Percentiles rank a stretch among this genome's conserved stretches.
Conservation (phyloP, 2,888 invertebrate species). For the Sesamia inferens region DNA sequence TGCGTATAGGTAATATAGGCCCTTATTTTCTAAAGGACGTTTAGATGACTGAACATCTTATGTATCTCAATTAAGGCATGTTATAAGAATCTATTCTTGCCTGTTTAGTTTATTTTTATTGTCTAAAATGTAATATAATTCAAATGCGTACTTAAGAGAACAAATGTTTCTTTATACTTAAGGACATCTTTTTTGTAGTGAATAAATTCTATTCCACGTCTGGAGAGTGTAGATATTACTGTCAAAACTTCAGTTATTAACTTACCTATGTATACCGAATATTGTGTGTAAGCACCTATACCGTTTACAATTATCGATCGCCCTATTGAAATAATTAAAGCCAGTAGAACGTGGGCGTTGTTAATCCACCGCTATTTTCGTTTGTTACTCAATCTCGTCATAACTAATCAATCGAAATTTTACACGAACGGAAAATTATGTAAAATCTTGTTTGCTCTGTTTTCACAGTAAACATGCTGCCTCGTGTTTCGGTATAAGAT, state of each 20-base stretch:
- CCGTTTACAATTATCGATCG: conserved; percentile 68
- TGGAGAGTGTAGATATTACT: conserved; percentile 64
- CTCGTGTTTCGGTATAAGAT: conserved; percentile 36
- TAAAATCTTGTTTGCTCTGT: neutral
- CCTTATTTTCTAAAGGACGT: neutral
- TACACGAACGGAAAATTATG: conserved; percentile 26
- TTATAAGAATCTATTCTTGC: neutral
- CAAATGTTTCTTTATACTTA: conserved; percentile 36
- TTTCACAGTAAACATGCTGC: conserved; percentile 18
- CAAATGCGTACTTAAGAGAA: conserved; percentile 34
- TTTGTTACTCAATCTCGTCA: neutral
- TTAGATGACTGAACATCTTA: neutral
- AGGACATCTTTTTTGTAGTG: conserved; percentile 31
- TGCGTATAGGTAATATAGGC: neutral
- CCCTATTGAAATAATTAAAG: conserved; percentile 65
- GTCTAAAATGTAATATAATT: conserved; percentile 10
- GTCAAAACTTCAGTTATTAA: conserved; percentile 74
- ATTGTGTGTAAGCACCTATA: conserved; percentile 58
- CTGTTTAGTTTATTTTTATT: neutral
- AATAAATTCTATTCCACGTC: conserved; percentile 42
- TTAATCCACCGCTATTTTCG: conserved; percentile 27
- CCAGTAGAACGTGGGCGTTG: conserved; percentile 41
- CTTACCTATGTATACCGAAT: conserved; percentile 67
- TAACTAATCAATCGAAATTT: conserved; percentile 43
- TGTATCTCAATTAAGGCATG: neutral